Percentiles rank a stretch among this genome's conserved stretches.
These are phyloP conservation scores for Hycleus phaleratus DNA, from an alignment of 1,140 invertebrate species.

Conservation along the genomic window DNA sequence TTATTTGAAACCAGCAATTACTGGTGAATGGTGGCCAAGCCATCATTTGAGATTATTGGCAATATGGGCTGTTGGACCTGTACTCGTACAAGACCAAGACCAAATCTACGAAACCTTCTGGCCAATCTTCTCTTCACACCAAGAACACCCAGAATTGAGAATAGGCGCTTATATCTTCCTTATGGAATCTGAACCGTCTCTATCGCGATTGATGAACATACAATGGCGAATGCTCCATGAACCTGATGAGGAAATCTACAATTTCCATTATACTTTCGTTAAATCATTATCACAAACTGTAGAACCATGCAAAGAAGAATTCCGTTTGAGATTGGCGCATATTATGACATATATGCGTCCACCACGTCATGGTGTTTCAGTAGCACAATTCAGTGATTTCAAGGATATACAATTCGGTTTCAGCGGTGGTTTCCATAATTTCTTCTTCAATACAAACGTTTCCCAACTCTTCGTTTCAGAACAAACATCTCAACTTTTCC, in stretches of 20 bases:
- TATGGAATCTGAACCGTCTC: slow-evolving; percentile 35
- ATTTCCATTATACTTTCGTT: slow-evolving; percentile 42
- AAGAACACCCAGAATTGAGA: slow-evolving; percentile 34
- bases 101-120: slow-evolving; percentile 37
- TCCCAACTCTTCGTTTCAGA: neutral
- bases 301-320: slow-evolving; percentile 37
- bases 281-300: slow-evolving; percentile 36
- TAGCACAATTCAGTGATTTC: slow-evolving; percentile 20
- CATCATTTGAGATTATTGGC: slow-evolving; percentile 36
- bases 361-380: slow-evolving; percentile 6
- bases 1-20: slow-evolving; percentile 24
- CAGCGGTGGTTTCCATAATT: neutral
- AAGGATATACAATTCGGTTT: slow-evolving; percentile 9
- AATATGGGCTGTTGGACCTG: slow-evolving; percentile 32
- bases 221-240: slow-evolving; percentile 42
- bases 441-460: neutral
- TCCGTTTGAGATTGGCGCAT: slow-evolving; percentile 28
- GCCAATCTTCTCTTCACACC: slow-evolving; percentile 39
- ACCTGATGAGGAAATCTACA: slow-evolving; percentile 40
- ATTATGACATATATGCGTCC: slow-evolving; percentile 14
- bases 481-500: neutral
- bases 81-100: slow-evolving; percentile 25
- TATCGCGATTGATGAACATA: slow-evolving; percentile 37
- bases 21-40: slow-evolving; percentile 16
- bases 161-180: slow-evolving; percentile 39